Evolutionary conservation across 2,888 invertebrate species (phyloP), one percentile per base, ranked within the genome.

Genomic region (Phyllotreta striolata): DNA sequence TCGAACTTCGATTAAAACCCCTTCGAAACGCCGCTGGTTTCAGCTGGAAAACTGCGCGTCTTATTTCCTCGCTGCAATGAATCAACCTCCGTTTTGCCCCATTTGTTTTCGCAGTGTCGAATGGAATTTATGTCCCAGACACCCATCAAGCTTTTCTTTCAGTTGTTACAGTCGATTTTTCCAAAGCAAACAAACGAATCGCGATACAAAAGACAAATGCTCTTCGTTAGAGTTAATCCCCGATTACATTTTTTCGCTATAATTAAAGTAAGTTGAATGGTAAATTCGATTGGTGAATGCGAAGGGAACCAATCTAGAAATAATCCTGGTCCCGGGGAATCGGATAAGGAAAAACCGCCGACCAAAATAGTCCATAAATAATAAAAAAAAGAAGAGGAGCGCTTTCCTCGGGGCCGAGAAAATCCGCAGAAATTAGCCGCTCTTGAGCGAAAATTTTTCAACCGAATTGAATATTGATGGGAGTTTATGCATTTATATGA

Each of bases 41-140:
- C n/a, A n/a, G n/a, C n/a, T n/a, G n/a, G 4, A 24, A 24, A 24
- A 24, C 24, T 24, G 24, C 1, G 24, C 24, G 24, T 71, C 70
- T 70, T 49, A 57, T 51, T 62, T 69, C 63, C 62, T 62, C 47
- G 67, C 66, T 61, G 67, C 68, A 68, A 67, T 71, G 67, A 70
- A 68, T 70, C 65, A 69, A 69, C 59, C 63, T 63, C 54, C 57
- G 65, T 62, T 67, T 65, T 67, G 67, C 66, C 66, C 68, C 71
- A 73, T 71, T 73, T 72, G 69, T 71, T 72, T 68, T 60, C 64
- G 68, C 63, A 62, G 64, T 66, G 47, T 66, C 68, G 67, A 68
- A 69, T 70, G 73, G 73, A 72, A 73, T 72, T 73, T 73, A 69
- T 73, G 71, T 72, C 71, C 73, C 70, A 72, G 70, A 67, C 70